These are phyloP conservation scores for Sympetrum striolatum DNA, from an alignment of 2,888 invertebrate genomes.

Conservation along the genomic window DNA sequence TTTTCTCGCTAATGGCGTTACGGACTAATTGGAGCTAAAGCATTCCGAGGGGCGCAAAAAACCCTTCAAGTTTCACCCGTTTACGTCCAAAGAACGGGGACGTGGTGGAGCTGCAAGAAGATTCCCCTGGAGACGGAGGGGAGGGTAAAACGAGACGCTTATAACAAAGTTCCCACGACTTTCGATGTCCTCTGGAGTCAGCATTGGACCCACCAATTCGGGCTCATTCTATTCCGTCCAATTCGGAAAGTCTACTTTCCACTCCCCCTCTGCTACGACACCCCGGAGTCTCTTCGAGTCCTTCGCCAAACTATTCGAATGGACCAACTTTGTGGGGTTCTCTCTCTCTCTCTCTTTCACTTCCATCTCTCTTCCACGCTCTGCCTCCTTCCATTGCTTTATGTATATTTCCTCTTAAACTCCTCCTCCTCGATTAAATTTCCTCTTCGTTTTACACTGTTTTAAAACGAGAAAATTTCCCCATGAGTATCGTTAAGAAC, in stretches of 20 bases:
- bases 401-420: not conserved
- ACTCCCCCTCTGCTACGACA: not conserved
- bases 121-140: slow-evolving; percentile 16
- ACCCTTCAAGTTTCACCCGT: slow-evolving; percentile 1
- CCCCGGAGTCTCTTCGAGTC: slow-evolving; percentile 17
- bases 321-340: slow-evolving; percentile 10
- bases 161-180: slow-evolving; percentile 25
- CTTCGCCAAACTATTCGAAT: slow-evolving; percentile 28
- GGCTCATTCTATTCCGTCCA: not conserved
- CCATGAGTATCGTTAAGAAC: not conserved
- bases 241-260: not conserved
- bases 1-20: slow-evolving; percentile 21
- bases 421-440: not conserved
- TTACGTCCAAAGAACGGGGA: slow-evolving; percentile 1
- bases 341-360: not conserved
- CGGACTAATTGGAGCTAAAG: slow-evolving; percentile 35
- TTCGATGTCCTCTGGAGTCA: slow-evolving; percentile 4
- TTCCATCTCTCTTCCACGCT: not conserved
- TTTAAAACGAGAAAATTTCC: not conserved
- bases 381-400: not conserved
- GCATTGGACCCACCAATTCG: slow-evolving; percentile 20
- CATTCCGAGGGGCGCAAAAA: not conserved
- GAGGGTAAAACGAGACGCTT: not conserved
- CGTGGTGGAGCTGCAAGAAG: not conserved
- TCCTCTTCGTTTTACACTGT: not conserved